phyloP scores from a whole-genome alignment of 35 echinoderm and acorn worm species.

The Hemicentrotus pulcherrimus region DNA sequence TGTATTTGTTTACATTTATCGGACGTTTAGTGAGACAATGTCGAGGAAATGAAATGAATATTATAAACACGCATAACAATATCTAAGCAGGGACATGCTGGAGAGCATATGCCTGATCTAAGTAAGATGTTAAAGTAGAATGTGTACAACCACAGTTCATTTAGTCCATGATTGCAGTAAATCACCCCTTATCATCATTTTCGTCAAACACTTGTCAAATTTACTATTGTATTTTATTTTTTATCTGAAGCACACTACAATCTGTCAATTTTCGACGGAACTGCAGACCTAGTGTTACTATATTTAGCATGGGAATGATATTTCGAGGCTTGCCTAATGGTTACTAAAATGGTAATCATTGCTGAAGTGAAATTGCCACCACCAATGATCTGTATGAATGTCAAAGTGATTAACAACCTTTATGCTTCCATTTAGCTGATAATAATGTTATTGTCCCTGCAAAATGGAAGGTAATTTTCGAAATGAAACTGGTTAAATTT shows the following conservation, averaged over 20 bases:
- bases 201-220: neutral
- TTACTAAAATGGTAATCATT: neutral
- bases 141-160: neutral
- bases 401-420: neutral
- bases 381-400: neutral
- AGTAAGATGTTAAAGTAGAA: neutral
- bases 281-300: neutral
- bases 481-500: neutral
- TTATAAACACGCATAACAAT: neutral
- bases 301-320: neutral
- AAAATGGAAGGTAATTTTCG: neutral
- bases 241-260: neutral
- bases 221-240: neutral
- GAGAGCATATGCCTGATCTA: no score
- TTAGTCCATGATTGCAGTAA: neutral
- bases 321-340: neutral
- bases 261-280: neutral
- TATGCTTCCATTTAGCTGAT: neutral
- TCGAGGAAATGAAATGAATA: neutral
- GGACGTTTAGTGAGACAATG: neutral
- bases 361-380: neutral
- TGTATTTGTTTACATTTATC: neutral
- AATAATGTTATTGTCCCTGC: neutral
- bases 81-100: no score
- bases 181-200: neutral